A percentile compares a stretch with the other conserved stretches of the same genome.
phyloP scores from a whole-genome alignment of 2,113 vertebrate genomes.

The Lucifuga dentata region DNA sequence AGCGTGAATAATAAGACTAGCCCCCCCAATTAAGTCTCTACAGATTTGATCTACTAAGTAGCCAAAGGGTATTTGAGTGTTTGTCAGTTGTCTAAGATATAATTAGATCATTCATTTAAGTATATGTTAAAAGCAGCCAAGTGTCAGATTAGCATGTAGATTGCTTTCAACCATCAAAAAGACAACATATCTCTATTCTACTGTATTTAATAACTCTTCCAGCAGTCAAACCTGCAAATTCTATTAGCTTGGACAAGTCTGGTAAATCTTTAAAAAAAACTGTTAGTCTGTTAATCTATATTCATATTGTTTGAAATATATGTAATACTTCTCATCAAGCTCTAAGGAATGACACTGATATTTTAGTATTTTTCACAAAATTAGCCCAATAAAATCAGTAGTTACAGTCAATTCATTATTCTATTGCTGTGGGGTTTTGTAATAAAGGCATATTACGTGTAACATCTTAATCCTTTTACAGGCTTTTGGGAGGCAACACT shows the following conservation, averaged over 20 bases:
- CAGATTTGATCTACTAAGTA: too few species aligned
- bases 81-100: neutral
- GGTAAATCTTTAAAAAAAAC: too few species aligned
- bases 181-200: neutral
- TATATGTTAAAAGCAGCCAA: too few species aligned
- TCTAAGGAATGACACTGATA: neutral
- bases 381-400: slow-evolving; percentile 1
- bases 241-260: too few species aligned
- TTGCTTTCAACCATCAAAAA: neutral
- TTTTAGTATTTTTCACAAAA: neutral
- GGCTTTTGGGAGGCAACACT: slow-evolving; percentile 31
- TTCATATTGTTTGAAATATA: too few species aligned
- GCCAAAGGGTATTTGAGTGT: slow-evolving; percentile 8
- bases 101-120: slow-evolving; percentile 4
- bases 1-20: too few species aligned
- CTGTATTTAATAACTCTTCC: too few species aligned
- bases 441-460: slow-evolving; percentile 49
- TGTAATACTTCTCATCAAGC: neutral
- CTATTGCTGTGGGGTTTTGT: slow-evolving; percentile 1
- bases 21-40: too few species aligned
- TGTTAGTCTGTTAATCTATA: too few species aligned
- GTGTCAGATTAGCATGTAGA: too few species aligned
- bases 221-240: too few species aligned
- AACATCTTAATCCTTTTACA: slow-evolving; percentile 70
- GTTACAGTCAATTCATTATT: slow-evolving; percentile 7